Evolutionary conservation across 2,888 invertebrate genomes (phyloP), one percentile per base, ranked within the genome.

Genomic region (Andrena hattorfiana): DNA sequence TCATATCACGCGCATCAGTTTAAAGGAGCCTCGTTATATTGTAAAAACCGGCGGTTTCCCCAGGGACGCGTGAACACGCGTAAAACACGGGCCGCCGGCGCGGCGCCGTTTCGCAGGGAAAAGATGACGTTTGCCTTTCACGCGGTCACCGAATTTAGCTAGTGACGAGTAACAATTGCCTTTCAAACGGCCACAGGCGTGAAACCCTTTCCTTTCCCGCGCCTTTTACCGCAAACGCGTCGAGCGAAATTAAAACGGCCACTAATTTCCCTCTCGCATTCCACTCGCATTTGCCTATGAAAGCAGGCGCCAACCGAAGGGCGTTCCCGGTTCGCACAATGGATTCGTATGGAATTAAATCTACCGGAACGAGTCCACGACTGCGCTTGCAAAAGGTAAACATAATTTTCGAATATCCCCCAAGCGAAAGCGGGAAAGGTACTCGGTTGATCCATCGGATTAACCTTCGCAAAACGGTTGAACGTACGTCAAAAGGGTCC

Each of bases 401-500:
- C 20, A 7, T 30, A 68, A 62, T 56, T 48, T 30, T 42, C 54
- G 23, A 66, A 26, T 35, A n/a, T 20, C 54, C 62, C 30, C 7
- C 8, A 8, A 20, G 13, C 6, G 28, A 7, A 59, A 8, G 10
- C 6, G 16, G 23, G 13, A n/a, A 32, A 10, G 35, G n/a, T 2
- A 10, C 49, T 6, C 30, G 35, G 20, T 32, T 2, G 42, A 67
- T 67, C 49, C 60, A 56, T 42, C 42, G 26, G 32, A 72, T 77
- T 77, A 64, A 69, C 54, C 71, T 49, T 56, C 20, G 66, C 66
- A 51, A 74, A 81, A 70, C 49, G 78, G 32, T 62, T 49, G 26
- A 78, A 74, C 69, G 70, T 42, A 2, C 49, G 54, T 77, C 78
- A 64, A 76, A 78, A 78, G 74, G 48, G 32, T 70, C 54, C 20